Evolutionary conservation across 2,797 vertebrate genomes (phyloP), one percentile per base, ranked within the genome.

Genomic region (Sebastes itinus): DNA sequence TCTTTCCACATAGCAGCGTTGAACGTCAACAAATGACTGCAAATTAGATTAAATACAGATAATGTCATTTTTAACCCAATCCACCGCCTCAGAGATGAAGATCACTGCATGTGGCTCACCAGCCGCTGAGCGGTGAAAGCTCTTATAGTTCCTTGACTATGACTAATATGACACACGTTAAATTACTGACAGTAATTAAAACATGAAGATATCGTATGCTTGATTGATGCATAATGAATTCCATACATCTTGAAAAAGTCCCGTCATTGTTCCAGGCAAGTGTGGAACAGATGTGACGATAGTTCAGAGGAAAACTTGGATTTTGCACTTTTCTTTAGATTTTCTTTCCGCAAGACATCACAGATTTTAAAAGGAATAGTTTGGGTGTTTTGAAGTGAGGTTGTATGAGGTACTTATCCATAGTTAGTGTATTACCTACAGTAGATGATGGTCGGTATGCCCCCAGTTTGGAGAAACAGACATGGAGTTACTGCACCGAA

Each of bases 11-110:
- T 95, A 90, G 94, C 92, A 77, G 86, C 88, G 81, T 90, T 91
- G 83, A 93, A 95, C 85, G 89, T 94, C 94, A 96, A 94, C 94
- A 96, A 96, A 95, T 92, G 92, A 91, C 89, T 91, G 88, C 78
- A 94, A 93, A 95, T 96, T 94, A 92, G 90, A 96, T 95, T 94
- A 95, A 91, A 92, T 74, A 52, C 70, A 77, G 87, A 89, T 93
- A 92, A 93, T 82, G 85, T 89, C 85, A 90, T 89, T 91, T 89
- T 91, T 89, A 80, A 90, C 92, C 89, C 62, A 68, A 68, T 85
- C 71, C 78, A 38, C 35, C 46, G 83, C 52, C 83, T 75, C 49
- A 71, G 61, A 83, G 70, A 72, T 68, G 71, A 72, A n/a, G 49
- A n/a, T 9, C 18, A 66, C 23, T 75, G 58, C 33, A 77, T 73